phyloP scores from a whole-genome alignment of 1,140 invertebrate species.

The Aricia agestis region DNA sequence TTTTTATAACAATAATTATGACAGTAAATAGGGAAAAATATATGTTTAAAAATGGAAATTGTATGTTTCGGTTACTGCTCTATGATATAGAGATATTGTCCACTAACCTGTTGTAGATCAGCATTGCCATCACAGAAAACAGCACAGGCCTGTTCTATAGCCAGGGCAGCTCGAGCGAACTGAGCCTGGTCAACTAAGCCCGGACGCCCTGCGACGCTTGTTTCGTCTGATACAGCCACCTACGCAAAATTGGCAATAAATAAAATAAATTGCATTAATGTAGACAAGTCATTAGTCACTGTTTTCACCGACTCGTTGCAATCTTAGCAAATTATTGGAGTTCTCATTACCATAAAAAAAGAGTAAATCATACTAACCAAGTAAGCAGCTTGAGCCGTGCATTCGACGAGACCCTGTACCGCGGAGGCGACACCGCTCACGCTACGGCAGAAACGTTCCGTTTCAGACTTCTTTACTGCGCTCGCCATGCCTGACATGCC shows the following conservation, averaged over 20 bases:
- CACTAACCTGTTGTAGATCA: constrained; percentile 84
- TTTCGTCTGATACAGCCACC: constrained; percentile 93
- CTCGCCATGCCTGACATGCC: constrained; percentile 96
- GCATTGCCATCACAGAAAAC: constrained; percentile 85
- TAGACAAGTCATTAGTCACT: no score
- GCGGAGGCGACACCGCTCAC: constrained; percentile 90
- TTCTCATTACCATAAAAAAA: no score
- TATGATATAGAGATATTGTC: neutral
- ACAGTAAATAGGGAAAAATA: no score
- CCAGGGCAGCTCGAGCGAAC: constrained; percentile 90
- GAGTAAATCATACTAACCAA: constrained; percentile 76
- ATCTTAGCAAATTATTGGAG: neutral
- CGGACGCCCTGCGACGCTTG: constrained; percentile 91
- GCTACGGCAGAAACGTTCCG: constrained; percentile 91
- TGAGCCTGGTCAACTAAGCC: constrained; percentile 95
- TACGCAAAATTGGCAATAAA: constrained; percentile 27
- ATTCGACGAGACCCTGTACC: constrained; percentile 95
- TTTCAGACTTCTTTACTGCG: constrained; percentile 91
- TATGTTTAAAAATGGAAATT: no score
- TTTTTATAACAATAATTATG: neutral
- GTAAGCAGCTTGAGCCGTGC: constrained; percentile 95
- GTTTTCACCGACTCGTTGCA: neutral
- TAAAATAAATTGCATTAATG: no score
- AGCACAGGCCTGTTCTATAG: constrained; percentile 92
- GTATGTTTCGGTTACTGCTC: no score